These are phyloP conservation scores for Protomyctophum bolini DNA, from an alignment of 2,113 vertebrate species.

Conservation along the genomic window DNA sequence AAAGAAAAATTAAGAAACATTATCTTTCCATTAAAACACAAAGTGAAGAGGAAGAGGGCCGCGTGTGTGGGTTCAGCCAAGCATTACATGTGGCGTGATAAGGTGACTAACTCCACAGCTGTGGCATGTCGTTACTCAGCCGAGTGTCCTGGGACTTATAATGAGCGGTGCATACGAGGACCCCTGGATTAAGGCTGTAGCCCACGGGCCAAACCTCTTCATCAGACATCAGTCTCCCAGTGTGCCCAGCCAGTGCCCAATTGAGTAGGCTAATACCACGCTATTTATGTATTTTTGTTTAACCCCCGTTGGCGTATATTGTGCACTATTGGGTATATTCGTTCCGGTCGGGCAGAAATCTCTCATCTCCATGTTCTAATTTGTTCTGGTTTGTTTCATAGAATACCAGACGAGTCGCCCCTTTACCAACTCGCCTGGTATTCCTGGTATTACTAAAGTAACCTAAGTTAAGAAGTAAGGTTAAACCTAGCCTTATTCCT, in stretches of 20 bases:
- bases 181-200: constrained; percentile 19
- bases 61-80: background rate
- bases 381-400: too few relatives aligned
- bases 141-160: constrained; percentile 16
- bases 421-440: too few relatives aligned
- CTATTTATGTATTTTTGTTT: too few relatives aligned
- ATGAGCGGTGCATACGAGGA: constrained; percentile 6
- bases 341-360: too few relatives aligned
- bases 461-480: too few relatives aligned
- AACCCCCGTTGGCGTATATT: too few relatives aligned
- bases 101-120: constrained; percentile 8
- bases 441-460: too few relatives aligned
- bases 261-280: background rate
- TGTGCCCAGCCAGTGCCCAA: background rate
- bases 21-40: background rate
- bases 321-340: too few relatives aligned
- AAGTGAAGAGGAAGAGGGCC: background rate
- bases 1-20: background rate
- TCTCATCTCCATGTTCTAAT: too few relatives aligned
- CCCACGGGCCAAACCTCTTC: constrained; percentile 3
- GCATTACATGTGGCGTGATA: constrained; percentile 9
- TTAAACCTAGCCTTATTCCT: too few relatives aligned
- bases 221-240: constrained; percentile 7
- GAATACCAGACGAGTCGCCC: too few relatives aligned
- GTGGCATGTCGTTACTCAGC: constrained; percentile 25